These are phyloP conservation scores for Azemiops feae DNA, from an alignment of 2,113 vertebrate species.

Conservation along the genomic window DNA sequence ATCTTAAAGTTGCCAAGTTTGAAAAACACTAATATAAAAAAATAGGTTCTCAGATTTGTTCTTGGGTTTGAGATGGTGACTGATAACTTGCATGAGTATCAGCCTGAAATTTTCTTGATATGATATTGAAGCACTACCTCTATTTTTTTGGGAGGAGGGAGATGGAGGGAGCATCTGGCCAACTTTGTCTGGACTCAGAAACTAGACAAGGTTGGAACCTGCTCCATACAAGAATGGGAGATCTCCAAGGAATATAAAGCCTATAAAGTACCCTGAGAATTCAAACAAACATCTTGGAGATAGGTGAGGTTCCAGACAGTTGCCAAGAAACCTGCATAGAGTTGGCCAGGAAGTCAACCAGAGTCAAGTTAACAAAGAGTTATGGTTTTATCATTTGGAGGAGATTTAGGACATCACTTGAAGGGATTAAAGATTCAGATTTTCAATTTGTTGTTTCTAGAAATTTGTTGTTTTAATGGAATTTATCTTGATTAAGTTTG, in stretches of 20 bases:
- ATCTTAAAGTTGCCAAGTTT: not conserved
- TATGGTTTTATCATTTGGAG: not conserved
- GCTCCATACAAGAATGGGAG: not conserved
- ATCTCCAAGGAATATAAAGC: not conserved
- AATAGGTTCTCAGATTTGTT: not conserved
- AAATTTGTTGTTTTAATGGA: too few relatives aligned
- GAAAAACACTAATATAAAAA: not conserved
- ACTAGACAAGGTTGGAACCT: not conserved
- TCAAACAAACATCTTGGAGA: not conserved
- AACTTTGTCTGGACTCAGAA: not conserved
- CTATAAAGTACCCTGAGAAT: not conserved
- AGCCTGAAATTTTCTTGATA: not conserved
- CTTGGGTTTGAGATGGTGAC: not conserved
- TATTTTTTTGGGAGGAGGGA: not conserved
- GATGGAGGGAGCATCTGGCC: not conserved
- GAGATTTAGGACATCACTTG: not conserved
- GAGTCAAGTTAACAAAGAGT: not conserved
- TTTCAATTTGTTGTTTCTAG: too few relatives aligned
- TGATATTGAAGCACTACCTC: not conserved
- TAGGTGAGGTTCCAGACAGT: not conserved
- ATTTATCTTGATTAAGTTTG: too few relatives aligned
- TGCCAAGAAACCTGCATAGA: not conserved
- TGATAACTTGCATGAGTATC: not conserved
- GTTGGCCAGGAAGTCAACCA: not conserved
- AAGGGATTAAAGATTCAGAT: too few relatives aligned